These are phyloP conservation scores for Halictus rubicundus DNA, from an alignment of 1,140 invertebrate species.

Conservation along the genomic window DNA sequence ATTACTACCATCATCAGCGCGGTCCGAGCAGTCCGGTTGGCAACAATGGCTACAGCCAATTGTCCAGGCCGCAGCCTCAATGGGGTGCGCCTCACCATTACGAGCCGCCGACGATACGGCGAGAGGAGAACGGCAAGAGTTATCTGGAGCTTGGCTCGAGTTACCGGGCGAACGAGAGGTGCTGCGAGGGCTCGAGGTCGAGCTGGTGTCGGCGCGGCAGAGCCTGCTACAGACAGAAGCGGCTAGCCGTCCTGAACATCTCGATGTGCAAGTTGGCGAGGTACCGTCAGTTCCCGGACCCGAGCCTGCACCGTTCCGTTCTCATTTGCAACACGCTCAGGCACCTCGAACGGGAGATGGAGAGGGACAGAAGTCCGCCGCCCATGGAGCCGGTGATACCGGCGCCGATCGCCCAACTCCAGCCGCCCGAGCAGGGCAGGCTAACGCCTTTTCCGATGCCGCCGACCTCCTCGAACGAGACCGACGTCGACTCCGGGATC, in stretches of 20 bases:
- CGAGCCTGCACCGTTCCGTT: conserved; percentile 94
- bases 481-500: conserved; percentile 88
- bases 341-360: conserved; percentile 94
- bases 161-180: conserved; percentile 83
- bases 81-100: conserved; percentile 81
- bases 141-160: conserved; percentile 91
- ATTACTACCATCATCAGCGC: conserved; percentile 70
- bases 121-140: conserved; percentile 94
- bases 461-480: conserved; percentile 79
- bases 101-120: conserved; percentile 90
- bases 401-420: conserved; percentile 78
- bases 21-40: conserved; percentile 47
- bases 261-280: conserved; percentile 95
- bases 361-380: conserved; percentile 84
- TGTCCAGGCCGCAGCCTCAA: conserved; percentile 78
- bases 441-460: conserved; percentile 83
- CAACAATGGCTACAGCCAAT: conserved; percentile 72
- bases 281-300: conserved; percentile 93
- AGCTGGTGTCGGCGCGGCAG: conserved; percentile 88
- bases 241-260: conserved; percentile 94
- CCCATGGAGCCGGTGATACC: conserved; percentile 75
- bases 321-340: conserved; percentile 96
- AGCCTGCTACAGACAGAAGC: conserved; percentile 90
- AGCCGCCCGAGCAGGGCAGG: conserved; percentile 81
- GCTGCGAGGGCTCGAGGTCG: conserved; percentile 88